phyloP scores from a whole-genome alignment of 2,888 invertebrate species.

The Dryococelus australis region DNA sequence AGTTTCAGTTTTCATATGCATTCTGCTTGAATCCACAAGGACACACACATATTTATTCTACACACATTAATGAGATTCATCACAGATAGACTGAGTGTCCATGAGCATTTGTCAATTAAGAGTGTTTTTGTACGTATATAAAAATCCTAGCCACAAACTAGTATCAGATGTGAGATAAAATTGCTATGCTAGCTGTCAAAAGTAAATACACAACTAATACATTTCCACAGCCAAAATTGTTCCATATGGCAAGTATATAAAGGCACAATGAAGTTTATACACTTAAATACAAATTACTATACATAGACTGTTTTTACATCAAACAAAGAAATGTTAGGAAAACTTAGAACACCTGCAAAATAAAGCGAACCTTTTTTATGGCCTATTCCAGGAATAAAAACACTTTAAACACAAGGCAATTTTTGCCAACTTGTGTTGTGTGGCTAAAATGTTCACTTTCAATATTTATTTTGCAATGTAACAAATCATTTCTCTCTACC shows the following conservation, averaged over 20 bases:
- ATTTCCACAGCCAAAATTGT: background rate
- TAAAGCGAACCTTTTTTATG: too few relatives aligned
- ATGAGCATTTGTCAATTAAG: background rate
- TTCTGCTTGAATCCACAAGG: background rate
- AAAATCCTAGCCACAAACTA: background rate
- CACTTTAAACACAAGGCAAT: too few relatives aligned
- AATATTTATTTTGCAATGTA: too few relatives aligned
- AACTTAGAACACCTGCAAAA: background rate
- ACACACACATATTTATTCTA: background rate
- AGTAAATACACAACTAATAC: background rate
- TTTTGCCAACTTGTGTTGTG: too few relatives aligned
- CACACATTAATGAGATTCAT: background rate
- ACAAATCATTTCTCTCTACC: too few relatives aligned
- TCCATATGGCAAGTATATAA: background rate
- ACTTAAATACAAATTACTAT: background rate
- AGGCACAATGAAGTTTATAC: background rate
- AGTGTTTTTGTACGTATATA: background rate
- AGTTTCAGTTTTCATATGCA: background rate
- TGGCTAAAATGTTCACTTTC: too few relatives aligned
- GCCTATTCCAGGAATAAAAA: too few relatives aligned
- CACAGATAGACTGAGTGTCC: background rate
- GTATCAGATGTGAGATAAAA: background rate
- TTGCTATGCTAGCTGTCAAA: background rate
- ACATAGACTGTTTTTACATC: background rate
- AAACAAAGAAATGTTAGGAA: background rate